Conservation (phyloP, 2,888 invertebrate genomes). For the Spilarctia lutea region DNA sequence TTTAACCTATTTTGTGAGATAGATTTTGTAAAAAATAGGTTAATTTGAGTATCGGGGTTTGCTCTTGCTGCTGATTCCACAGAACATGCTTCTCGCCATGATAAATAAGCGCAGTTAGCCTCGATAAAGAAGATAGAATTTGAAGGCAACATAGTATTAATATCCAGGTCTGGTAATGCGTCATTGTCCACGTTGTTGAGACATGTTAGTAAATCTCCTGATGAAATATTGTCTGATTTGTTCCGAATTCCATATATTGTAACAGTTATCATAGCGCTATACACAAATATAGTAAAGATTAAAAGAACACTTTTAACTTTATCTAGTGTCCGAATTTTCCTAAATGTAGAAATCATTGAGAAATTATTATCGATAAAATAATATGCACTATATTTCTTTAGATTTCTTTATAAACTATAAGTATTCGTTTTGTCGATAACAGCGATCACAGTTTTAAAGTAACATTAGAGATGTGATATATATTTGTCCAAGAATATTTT, state of each 20-base stretch:
- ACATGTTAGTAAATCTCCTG: not conserved
- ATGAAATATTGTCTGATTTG: not conserved
- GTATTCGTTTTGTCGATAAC: not conserved
- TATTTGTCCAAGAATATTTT: not conserved
- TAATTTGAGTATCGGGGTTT: constrained; percentile 67
- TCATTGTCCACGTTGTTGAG: constrained; percentile 14
- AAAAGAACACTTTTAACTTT: not conserved
- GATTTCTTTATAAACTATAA: not conserved
- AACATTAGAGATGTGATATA: not conserved
- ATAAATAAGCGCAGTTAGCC: constrained; percentile 85
- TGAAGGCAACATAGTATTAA: not conserved
- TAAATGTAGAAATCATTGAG: constrained; percentile 1
- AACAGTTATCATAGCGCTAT: not conserved
- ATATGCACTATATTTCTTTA: not conserved
- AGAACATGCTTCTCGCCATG: constrained; percentile 50
- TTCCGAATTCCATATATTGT: not conserved
- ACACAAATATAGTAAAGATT: not conserved
- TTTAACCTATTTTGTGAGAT: not conserved
- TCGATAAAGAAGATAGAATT: constrained; percentile 88
- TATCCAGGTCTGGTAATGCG: constrained; percentile 5
- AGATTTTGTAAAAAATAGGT: constrained; percentile 10
- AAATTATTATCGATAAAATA: not conserved
- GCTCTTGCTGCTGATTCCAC: constrained; percentile 47
- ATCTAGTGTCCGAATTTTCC: not conserved
- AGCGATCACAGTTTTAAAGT: not conserved